Evolutionary conservation across 23 tunicate species (phyloP).

Genomic region (Phallusia fumigata): DNA sequence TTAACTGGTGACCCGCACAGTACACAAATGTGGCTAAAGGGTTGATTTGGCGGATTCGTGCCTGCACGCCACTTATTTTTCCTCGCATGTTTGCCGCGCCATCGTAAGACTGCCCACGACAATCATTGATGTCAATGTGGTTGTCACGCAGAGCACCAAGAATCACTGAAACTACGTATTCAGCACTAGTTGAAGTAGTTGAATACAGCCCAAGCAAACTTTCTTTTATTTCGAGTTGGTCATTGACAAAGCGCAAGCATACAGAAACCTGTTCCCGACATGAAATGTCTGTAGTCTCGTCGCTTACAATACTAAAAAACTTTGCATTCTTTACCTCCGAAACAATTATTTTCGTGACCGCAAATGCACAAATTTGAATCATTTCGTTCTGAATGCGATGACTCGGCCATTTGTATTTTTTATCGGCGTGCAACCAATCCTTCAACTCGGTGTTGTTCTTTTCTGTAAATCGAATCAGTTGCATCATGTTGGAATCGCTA

Average conservation of each 20-base stretch:
- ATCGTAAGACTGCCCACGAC: slow-evolving; percentile 28
- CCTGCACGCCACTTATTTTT: slow-evolving; percentile 22
- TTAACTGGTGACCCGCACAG: slow-evolving; percentile 19
- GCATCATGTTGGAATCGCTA: neutral
- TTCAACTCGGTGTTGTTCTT: neutral
- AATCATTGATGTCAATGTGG: slow-evolving; percentile 14
- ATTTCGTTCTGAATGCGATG: slow-evolving; percentile 17
- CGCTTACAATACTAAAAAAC: neutral
- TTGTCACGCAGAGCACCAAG: neutral
- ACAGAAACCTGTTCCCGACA: slow-evolving; percentile 10
- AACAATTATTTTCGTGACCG: slow-evolving; percentile 1
- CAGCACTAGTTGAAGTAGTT: neutral
- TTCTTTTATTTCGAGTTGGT: neutral
- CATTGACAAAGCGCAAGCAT: slow-evolving; percentile 10
- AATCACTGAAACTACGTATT: neutral
- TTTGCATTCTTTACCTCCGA: neutral
- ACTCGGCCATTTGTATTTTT: slow-evolving; percentile 14
- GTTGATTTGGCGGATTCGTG: slow-evolving; percentile 11
- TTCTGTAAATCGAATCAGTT: too few species aligned
- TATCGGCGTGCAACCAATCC: slow-evolving; percentile 2
- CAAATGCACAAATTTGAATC: neutral
- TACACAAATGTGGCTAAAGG: slow-evolving; percentile 8
- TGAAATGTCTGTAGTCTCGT: slow-evolving; percentile 7
- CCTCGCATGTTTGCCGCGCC: slow-evolving; percentile 31
- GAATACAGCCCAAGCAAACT: slow-evolving; percentile 7